These are phyloP conservation scores for Druceiella hillmani DNA, from an alignment of 2,888 invertebrate species.

Conservation along the genomic window DNA sequence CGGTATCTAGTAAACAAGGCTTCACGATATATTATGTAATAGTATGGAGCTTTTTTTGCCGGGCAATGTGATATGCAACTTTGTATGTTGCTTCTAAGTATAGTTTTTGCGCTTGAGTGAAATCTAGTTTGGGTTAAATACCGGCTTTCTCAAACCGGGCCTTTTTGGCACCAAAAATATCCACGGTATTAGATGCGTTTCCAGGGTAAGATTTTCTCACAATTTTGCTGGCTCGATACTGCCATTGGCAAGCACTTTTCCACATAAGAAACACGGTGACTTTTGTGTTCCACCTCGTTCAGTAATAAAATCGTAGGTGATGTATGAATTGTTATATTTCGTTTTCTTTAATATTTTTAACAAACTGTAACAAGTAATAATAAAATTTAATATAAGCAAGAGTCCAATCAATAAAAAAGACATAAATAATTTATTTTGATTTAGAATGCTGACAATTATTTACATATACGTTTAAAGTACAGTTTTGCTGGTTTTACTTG, in stretches of 20 bases:
- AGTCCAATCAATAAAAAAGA: no score
- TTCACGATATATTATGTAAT: conserved; percentile 6
- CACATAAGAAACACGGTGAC: conserved; percentile 6
- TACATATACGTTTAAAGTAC: no score
- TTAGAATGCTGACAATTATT: no score
- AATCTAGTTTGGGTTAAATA: conserved; percentile 7
- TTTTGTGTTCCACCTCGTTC: conserved; percentile 9
- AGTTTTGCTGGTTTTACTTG: no score
- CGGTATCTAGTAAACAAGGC: conserved; percentile 9
- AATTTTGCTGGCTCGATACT: conserved; percentile 8
- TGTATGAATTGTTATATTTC: no score
- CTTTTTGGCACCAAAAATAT: conserved; percentile 6
- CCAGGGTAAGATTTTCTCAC: conserved; percentile 9
- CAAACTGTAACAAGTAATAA: no score
- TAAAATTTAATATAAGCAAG: no score
- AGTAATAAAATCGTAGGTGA: conserved; percentile 7
- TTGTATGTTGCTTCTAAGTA: conserved; percentile 9
- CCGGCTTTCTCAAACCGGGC: no score
- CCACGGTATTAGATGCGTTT: conserved; percentile 6
- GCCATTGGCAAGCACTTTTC: conserved; percentile 7
- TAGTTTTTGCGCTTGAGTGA: conserved; percentile 7
- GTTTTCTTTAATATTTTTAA: no score
- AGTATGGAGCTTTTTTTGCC: conserved; percentile 9
- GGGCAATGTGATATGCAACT: conserved; percentile 9
- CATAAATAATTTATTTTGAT: no score